Conservation (phyloP, 2,113 vertebrate species). For the Sigmodon hispidus region DNA sequence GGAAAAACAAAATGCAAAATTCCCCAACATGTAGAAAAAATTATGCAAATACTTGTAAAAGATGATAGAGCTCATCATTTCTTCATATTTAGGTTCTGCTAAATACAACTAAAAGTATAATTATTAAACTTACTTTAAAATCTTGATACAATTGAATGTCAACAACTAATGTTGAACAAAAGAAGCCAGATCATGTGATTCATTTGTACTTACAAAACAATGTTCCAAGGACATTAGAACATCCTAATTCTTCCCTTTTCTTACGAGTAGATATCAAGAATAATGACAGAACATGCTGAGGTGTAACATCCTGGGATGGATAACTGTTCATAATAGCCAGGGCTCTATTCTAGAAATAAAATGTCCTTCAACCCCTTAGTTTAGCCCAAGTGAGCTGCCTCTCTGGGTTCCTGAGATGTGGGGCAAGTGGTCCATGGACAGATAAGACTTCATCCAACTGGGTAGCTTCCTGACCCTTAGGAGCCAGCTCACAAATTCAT, state of each 20-base stretch:
- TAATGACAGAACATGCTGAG: neutral
- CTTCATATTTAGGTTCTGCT: neutral
- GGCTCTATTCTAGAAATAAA: neutral
- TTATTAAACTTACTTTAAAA: neutral
- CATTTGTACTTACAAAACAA: neutral
- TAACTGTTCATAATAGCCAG: neutral
- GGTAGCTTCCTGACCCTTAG: neutral
- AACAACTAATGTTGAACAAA: neutral
- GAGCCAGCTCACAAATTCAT: neutral
- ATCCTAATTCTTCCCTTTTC: too few species aligned
- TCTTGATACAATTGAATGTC: neutral
- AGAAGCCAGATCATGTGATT: neutral
- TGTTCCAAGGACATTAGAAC: neutral
- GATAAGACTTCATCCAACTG: neutral
- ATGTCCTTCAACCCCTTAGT: neutral
- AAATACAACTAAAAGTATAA: neutral
- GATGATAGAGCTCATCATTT: neutral
- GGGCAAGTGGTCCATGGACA: neutral
- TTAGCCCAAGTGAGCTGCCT: neutral
- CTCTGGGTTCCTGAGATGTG: neutral
- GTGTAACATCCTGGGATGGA: neutral
- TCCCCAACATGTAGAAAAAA: slow-evolving; percentile 1
- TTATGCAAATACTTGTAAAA: neutral
- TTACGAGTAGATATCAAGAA: neutral
- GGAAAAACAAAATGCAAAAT: neutral